Percentiles rank a stretch among this genome's conserved stretches.
Conservation (phyloP, 2,888 invertebrate genomes). For the Blastobasis lacticolella region DNA sequence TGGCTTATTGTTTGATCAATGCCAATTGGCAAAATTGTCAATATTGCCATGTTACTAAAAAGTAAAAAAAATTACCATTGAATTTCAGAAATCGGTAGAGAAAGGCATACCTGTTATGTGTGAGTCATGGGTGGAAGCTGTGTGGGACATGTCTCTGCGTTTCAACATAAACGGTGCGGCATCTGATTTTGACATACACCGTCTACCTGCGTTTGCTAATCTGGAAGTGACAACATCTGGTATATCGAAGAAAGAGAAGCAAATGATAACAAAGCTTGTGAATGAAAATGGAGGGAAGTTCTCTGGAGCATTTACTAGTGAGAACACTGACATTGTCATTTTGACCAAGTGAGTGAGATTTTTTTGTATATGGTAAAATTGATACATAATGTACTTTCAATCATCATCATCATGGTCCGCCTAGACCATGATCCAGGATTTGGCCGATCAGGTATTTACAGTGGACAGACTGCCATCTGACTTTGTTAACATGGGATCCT, state of each 20-base stretch:
- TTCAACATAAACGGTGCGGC: conserved; percentile 78
- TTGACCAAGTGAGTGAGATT: conserved; percentile 64
- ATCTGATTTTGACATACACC: conserved; percentile 73
- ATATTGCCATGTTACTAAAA: neutral
- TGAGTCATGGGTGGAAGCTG: conserved; percentile 84
- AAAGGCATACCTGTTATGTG: conserved; percentile 82
- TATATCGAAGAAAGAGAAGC: conserved; percentile 76
- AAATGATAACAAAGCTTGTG: conserved; percentile 78
- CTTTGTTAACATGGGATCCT: no score
- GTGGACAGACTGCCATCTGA: no score
- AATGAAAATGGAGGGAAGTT: conserved; percentile 82
- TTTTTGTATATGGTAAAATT: neutral
- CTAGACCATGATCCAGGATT: no score
- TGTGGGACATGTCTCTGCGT: conserved; percentile 83
- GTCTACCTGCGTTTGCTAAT: conserved; percentile 82
- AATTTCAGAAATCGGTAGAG: conserved; percentile 78
- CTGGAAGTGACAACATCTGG: conserved; percentile 87
- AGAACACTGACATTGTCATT: conserved; percentile 71
- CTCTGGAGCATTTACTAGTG: conserved; percentile 66
- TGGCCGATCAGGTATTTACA: no score
- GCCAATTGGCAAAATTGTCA: no score
- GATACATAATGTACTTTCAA: no score
- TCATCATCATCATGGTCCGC: no score
- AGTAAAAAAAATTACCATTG: neutral
- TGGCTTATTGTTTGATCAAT: no score